Base-by-base conservation (phyloP, 2,797 vertebrate species). In the Pempheris klunzingeri region DNA sequence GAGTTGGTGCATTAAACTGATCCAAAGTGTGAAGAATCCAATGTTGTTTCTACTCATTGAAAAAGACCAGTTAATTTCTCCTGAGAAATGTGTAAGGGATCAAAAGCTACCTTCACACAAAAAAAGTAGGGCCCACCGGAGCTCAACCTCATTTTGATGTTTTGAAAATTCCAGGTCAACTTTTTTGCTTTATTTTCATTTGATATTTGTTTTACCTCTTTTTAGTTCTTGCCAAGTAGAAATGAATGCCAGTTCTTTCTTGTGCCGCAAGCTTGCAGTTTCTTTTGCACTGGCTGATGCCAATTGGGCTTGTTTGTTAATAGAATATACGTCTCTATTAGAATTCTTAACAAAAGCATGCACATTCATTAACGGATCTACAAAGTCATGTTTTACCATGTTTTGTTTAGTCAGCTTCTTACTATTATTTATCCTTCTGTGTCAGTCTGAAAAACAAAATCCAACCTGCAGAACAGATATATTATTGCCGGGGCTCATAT, bases 51-150 rank as follows among this genome's bases (percentile, higher is more conserved):
- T 12, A 38, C 17, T n/a, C n/a, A n/a, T n/a, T n/a, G 36, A 34
- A 18, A 14, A 17, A 28, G 10, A 52, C 1, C 34, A 39, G 1
- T 44, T 49, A 4, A 26, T 59, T 74, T 71, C 75, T 44, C 59
- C 38, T 0, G 71, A 74, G 59, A 55, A 28, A 30, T 13, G 24
- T 15, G 5, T 32, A 18, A 41, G 22, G 6, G 36, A 55, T 57
- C 14, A 52, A 72, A 77, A 36, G 28, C 36, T 7, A 46, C 26
- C 7, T 32, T 72, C 5, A 28, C 49, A 52, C 28, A 58, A 60
- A 53, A 67, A 36, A 26, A 58, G 39, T 12, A 32, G 18, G 20
- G 26, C 14, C n/a, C 13, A 20, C 4, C 55, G 34, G 2, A 67
- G 39, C 41, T 47, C 52, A 32, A 18, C 3, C 18, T 22, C 4